Evolutionary conservation across 2,113 vertebrate genomes (phyloP).

Genomic region (Baryphthengus martii): DNA sequence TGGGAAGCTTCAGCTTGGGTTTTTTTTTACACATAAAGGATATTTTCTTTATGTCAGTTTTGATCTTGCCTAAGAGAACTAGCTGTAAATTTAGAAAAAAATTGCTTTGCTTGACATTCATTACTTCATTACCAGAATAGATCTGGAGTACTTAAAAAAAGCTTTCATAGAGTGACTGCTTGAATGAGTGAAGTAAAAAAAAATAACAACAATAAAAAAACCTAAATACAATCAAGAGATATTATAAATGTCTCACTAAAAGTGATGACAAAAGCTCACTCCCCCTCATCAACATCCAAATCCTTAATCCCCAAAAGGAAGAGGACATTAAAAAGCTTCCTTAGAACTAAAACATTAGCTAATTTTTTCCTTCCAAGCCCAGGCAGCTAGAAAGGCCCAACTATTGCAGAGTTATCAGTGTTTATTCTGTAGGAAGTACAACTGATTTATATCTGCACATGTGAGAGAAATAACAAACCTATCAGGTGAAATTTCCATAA

Average conservation of each 20-base stretch:
- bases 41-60: constrained; percentile 23
- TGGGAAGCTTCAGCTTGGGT: not conserved
- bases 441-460: not conserved
- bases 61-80: not conserved
- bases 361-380: not conserved
- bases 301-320: not conserved
- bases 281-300: not conserved
- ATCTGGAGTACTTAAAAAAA: constrained; percentile 40
- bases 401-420: not conserved
- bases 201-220: not conserved
- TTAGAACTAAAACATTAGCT: not conserved
- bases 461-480: not conserved
- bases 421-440: not conserved
- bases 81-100: constrained; percentile 52
- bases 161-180: constrained; percentile 1
- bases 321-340: not conserved
- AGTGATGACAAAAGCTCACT: constrained; percentile 13
- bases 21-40: not conserved
- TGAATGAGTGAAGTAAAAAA: constrained; percentile 24
- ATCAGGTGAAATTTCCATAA: not conserved
- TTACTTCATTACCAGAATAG: constrained; percentile 51
- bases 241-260: constrained; percentile 31
- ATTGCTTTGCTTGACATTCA: constrained; percentile 37
- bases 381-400: not conserved
- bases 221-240: constrained; percentile 18